Evolutionary conservation across 1,140 invertebrate genomes (phyloP).

Genomic region (Caerostris darwini): DNA sequence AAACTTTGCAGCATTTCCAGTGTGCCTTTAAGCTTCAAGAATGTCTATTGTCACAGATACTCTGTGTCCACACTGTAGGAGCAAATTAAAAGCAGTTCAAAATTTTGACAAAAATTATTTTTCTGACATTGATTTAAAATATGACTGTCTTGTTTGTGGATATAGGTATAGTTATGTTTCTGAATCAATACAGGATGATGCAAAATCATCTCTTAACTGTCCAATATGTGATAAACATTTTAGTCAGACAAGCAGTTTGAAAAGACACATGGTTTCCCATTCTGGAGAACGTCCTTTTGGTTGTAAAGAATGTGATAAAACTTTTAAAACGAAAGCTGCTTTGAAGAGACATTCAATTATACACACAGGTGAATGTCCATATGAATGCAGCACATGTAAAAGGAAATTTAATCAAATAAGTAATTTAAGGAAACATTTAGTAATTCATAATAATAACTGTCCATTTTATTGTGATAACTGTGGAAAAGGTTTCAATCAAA

Average conservation of each 20-base stretch:
- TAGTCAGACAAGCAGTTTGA: conserved; percentile 58
- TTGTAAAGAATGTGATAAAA: conserved; percentile 76
- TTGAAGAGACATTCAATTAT: conserved; percentile 97
- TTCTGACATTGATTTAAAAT: conserved; percentile 15
- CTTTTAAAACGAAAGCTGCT: conserved; percentile 78
- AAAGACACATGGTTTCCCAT: conserved; percentile 76
- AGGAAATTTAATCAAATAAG: conserved; percentile 97
- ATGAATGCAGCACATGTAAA: conserved; percentile 96
- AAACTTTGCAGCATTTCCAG: too few relatives aligned
- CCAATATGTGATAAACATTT: conserved; percentile 64
- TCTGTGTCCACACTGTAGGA: conserved; percentile 65
- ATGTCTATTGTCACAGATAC: conserved; percentile 25
- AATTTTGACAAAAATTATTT: conserved; percentile 21
- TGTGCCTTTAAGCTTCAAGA: background rate
- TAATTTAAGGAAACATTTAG: conserved; percentile 95
- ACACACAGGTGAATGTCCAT: conserved; percentile 97
- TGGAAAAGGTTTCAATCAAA: conserved; percentile 96
- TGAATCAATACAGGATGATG: background rate
- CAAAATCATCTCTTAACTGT: conserved; percentile 55
- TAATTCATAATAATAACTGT: conserved; percentile 97
- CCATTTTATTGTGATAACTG: conserved; percentile 97
- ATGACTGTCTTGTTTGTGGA: conserved; percentile 60
- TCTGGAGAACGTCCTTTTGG: conserved; percentile 75
- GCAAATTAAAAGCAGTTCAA: conserved; percentile 19
- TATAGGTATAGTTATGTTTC: conserved; percentile 66